Conservation (phyloP, 2,888 invertebrate genomes). For the Arrhopalites spinosus region DNA sequence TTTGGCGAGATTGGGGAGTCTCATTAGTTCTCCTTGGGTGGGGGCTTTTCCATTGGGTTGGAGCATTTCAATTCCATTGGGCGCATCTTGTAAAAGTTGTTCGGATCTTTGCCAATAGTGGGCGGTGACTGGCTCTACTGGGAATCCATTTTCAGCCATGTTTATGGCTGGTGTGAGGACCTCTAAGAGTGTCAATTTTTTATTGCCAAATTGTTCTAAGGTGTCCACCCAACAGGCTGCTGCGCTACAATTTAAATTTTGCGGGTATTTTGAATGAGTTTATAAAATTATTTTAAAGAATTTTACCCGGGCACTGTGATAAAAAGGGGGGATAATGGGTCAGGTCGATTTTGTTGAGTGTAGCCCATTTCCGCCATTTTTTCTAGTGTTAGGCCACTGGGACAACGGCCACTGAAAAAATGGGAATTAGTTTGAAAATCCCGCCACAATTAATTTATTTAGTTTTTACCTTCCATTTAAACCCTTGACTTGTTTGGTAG, state of each 20-base stretch:
- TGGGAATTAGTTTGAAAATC: background rate
- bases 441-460: slow-evolving; percentile 1
- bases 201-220: slow-evolving; percentile 46
- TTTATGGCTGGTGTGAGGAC: slow-evolving; percentile 47
- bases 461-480: slow-evolving; percentile 59
- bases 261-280: slow-evolving; percentile 8
- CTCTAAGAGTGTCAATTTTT: slow-evolving; percentile 40
- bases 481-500: slow-evolving; percentile 57
- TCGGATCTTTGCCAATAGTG: slow-evolving; percentile 44
- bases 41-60: slow-evolving; percentile 58
- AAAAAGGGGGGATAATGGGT: slow-evolving; percentile 43
- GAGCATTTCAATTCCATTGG: slow-evolving; percentile 58
- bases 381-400: slow-evolving; percentile 45
- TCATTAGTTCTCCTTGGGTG: slow-evolving; percentile 59
- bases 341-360: slow-evolving; percentile 49
- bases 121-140: slow-evolving; percentile 43
- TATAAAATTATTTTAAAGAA: background rate
- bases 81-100: slow-evolving; percentile 43
- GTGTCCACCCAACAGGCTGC: slow-evolving; percentile 53
- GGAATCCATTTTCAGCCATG: slow-evolving; percentile 49
- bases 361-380: slow-evolving; percentile 45
- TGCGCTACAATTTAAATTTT: slow-evolving; percentile 39
- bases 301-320: slow-evolving; percentile 55
- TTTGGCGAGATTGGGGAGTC: slow-evolving; percentile 50
- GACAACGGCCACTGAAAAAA: slow-evolving; percentile 50